phyloP scores from a whole-genome alignment of 2,113 vertebrate species.

The Scatophagus argus region DNA sequence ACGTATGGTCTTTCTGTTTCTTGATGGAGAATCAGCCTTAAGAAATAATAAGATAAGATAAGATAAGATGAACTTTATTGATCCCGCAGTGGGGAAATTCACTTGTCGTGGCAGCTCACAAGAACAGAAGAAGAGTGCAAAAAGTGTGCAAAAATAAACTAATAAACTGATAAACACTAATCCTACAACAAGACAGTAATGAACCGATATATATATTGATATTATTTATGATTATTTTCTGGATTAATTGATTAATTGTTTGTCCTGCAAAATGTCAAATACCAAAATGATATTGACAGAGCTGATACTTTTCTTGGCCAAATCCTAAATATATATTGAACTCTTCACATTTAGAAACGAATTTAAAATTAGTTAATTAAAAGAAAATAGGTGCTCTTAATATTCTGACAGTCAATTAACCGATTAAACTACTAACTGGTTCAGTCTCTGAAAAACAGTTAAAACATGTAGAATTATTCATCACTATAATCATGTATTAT shows the following conservation, averaged over 20 bases:
- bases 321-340: neutral
- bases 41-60: neutral
- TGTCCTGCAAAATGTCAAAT: neutral
- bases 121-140: too few species aligned
- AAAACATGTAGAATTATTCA: neutral
- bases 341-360: neutral
- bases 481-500: too few species aligned
- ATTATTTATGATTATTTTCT: neutral
- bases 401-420: neutral
- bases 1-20: slow-evolving; percentile 12
- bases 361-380: too few species aligned
- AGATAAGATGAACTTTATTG: too few species aligned
- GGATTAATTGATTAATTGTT: neutral
- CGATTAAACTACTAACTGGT: neutral
- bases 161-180: too few species aligned
- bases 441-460: neutral
- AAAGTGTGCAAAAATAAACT: too few species aligned
- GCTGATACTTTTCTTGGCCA: neutral
- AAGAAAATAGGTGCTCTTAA: neutral
- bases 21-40: slow-evolving; percentile 1
- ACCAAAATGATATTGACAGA: neutral
- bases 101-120: too few species aligned
- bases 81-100: too few species aligned
- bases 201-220: too few species aligned
- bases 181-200: too few species aligned